A percentile compares a stretch with the other conserved stretches of the same genome.
Evolutionary conservation across 30 jellyfish, hydroid and myxozoan genomes (phyloP).

Genomic region (Pelagia noctiluca): DNA sequence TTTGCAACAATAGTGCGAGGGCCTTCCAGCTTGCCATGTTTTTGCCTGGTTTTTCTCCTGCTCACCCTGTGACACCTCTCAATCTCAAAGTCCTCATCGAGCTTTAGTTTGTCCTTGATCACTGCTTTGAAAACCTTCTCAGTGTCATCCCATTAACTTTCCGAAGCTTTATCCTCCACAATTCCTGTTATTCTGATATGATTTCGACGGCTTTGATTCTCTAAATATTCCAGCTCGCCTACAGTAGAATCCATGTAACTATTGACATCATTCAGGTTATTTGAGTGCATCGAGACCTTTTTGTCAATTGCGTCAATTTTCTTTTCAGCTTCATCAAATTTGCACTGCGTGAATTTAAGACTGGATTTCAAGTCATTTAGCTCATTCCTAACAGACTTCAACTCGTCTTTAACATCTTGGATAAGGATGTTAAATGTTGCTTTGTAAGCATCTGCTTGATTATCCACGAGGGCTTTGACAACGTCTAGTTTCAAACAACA

Average conservation of each 20-base stretch:
- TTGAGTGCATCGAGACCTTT: neutral
- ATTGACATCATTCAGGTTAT: neutral
- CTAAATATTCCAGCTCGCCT: constrained; percentile 12
- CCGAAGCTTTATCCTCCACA: constrained; percentile 3
- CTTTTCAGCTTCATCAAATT: neutral
- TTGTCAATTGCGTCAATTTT: neutral
- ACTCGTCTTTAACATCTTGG: neutral
- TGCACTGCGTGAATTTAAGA: neutral
- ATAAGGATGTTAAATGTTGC: neutral
- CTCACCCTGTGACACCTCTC: constrained; percentile 28
- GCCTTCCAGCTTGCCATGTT: neutral
- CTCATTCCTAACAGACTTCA: neutral
- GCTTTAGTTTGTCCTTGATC: constrained; percentile 12
- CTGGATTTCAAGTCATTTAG: neutral
- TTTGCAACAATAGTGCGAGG: constrained; percentile 28
- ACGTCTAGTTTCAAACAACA: too few relatives aligned
- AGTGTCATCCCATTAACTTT: constrained; percentile 30
- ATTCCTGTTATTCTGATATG: constrained; percentile 7
- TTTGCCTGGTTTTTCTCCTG: neutral
- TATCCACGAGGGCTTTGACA: too few relatives aligned
- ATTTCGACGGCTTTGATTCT: constrained; percentile 25
- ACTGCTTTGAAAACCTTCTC: constrained; percentile 29
- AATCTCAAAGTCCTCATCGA: constrained; percentile 15
- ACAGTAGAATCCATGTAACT: neutral
- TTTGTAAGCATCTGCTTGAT: too few relatives aligned